Evolutionary conservation across 2,113 vertebrate species (phyloP), one percentile per base, ranked within the genome.

Genomic region (Puffinus mauretanicus): DNA sequence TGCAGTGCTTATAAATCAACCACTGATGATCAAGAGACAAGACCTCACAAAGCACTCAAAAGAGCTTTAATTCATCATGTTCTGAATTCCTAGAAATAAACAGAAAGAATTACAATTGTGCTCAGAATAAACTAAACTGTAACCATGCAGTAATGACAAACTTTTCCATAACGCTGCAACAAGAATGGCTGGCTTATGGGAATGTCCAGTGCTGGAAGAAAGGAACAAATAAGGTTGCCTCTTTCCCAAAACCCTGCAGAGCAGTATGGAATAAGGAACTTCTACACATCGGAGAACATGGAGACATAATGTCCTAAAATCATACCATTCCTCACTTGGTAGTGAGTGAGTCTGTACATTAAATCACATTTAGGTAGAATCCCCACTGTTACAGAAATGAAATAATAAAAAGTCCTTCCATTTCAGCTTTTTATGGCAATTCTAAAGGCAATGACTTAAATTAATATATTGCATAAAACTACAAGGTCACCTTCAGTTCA

Each of bases 1-100:
- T 79, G 40, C 4, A 11, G 40, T 22, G 60, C 27, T 83, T 66
- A 64, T 24, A 86, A 77, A 49, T 55, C 36, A 75, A 29, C 30
- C 36, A 57, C 44, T 58, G 46, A 67, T 15, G 34, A 90, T 44
- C 29, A 62, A 77, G 77, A 83, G 57, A 49, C 27, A 86, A 78
- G 75, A 30, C 16, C 30, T 57, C 27, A 36, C 20, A 60, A 86
- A 92, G 34, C 2, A 7, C 29, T 71, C 60, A 67, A 19, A 77
- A 90, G 32, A 82, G 25, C 49, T 93, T 79, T 30, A 93, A 65
- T 44, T 91, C 34, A 58, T 32, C 11, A 3, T 30, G 42, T 42
- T 77, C 82, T 80, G 21, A 69, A 80, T 18, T 66, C 58, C 46
- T 83, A 85, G 34, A 93, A 91, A 94, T 76, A 90, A 95, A 85